phyloP scores from a whole-genome alignment of 2,888 invertebrate species.

The Scaptomyza caliginosa region DNA sequence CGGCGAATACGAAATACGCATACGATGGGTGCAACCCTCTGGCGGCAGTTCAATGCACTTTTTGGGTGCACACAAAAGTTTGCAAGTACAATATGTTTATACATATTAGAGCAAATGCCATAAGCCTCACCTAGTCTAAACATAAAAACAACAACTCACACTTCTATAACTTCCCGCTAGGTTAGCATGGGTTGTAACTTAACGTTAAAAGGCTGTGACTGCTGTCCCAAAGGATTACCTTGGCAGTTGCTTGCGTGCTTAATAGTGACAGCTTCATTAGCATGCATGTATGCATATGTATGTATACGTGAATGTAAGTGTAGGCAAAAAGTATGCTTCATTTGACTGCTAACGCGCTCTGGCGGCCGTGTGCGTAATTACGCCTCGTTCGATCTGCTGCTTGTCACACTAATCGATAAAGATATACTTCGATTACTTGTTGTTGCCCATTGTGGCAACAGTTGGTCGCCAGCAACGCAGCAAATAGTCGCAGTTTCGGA shows the following conservation, averaged over 20 bases:
- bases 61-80: slow-evolving; percentile 45
- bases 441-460: slow-evolving; percentile 52
- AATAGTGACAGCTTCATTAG: slow-evolving; percentile 61
- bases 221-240: slow-evolving; percentile 64
- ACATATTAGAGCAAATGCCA: slow-evolving; percentile 5
- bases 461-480: slow-evolving; percentile 65
- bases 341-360: slow-evolving; percentile 25
- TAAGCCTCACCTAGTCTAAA: not conserved
- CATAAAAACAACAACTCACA: slow-evolving; percentile 25
- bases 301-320: slow-evolving; percentile 13
- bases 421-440: slow-evolving; percentile 28
- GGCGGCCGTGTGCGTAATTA: slow-evolving; percentile 28
- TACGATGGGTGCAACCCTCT: not conserved
- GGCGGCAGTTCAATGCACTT: slow-evolving; percentile 67
- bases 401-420: slow-evolving; percentile 41
- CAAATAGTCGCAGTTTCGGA: slow-evolving; percentile 35
- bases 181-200: slow-evolving; percentile 19
- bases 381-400: slow-evolving; percentile 9
- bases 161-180: not conserved
- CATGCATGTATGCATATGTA: slow-evolving; percentile 31
- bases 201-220: slow-evolving; percentile 64
- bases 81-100: slow-evolving; percentile 14
- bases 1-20: slow-evolving; percentile 1
- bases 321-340: slow-evolving; percentile 72
- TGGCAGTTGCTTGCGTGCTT: slow-evolving; percentile 1